phyloP scores from a whole-genome alignment of 2,113 vertebrate species.

The Sclerurus mexicanus region DNA sequence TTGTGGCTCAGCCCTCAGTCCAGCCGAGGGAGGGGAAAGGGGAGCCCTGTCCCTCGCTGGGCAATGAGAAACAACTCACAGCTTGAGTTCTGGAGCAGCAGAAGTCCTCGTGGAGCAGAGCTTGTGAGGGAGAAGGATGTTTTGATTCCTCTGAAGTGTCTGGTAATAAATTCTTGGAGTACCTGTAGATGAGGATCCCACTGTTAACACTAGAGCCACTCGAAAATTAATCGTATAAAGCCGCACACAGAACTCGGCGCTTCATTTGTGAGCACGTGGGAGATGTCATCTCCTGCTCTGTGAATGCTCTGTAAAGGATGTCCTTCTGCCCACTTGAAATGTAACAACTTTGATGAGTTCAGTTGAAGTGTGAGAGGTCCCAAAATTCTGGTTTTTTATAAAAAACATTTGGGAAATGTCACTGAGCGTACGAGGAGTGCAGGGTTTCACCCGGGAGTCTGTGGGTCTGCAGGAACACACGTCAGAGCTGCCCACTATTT shows the following conservation, averaged over 20 bases:
- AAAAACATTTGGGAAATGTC: neutral
- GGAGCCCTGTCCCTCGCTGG: neutral
- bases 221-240: neutral
- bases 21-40: neutral
- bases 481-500: neutral
- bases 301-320: neutral
- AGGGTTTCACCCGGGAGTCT: neutral
- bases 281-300: neutral
- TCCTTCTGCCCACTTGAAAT: neutral
- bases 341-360: neutral
- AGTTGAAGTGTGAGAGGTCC: neutral
- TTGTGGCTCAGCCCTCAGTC: neutral
- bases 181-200: constrained; percentile 22
- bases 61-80: neutral
- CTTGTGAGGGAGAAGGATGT: neutral
- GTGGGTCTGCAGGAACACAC: neutral
- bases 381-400: neutral
- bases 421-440: neutral
- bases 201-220: constrained; percentile 26
- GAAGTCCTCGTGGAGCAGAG: neutral
- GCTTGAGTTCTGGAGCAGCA: neutral
- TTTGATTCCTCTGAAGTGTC: constrained; percentile 47
- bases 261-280: neutral
- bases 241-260: neutral
- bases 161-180: constrained; percentile 36